Base-by-base conservation (phyloP, 2,888 invertebrate genomes). In the Xestobium rufovillosum region DNA sequence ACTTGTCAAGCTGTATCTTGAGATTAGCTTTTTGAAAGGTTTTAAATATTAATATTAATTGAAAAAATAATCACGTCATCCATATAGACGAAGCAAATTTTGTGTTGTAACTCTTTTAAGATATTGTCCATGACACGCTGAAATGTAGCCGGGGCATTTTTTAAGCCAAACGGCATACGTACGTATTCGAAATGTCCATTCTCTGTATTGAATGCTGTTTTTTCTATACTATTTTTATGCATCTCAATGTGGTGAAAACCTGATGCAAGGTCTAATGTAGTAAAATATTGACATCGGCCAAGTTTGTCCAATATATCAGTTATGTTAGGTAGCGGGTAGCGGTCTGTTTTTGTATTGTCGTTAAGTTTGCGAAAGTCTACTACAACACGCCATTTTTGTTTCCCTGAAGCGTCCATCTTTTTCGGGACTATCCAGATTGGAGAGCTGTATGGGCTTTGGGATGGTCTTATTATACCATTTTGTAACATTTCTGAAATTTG, bases 321-420 rank as follows among this genome's bases (percentile, higher is more conserved):
- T n/a, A n/a, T n/a, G n/a, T n/a, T n/a, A n/a, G n/a, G 45, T 8
- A 50, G 31, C 1, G 48, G 47, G 17, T 47, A 48, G 25, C 26
- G 29, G 37, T 59, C 57, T 2, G 42, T 46, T 2, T 54, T 42
- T 0, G 57, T 58, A 26, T 42, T 44, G 13, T 56, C 49, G 33
- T 59, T 60, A 43, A 51, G 10, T 49, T 56, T 32, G 36, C 57
- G 2, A 41, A 46, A 36, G 48, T 61, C 42, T 41, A 55, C 28
- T 14, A 61, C 56, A 4, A 58, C 28, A 26, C 56, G 32, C 50
- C 50, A 59, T 44, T 60, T 62, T 11, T 32, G 17, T 45, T 56
- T 44, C 1, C 57, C 56, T 45, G 38, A 9, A 63, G n/a, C n/a
- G n/a, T n/a, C n/a, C n/a, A n/a, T n/a, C n/a, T n/a, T n/a, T n/a